phyloP scores from a whole-genome alignment of 2,113 vertebrate genomes.

The Rhynchomys soricoides region DNA sequence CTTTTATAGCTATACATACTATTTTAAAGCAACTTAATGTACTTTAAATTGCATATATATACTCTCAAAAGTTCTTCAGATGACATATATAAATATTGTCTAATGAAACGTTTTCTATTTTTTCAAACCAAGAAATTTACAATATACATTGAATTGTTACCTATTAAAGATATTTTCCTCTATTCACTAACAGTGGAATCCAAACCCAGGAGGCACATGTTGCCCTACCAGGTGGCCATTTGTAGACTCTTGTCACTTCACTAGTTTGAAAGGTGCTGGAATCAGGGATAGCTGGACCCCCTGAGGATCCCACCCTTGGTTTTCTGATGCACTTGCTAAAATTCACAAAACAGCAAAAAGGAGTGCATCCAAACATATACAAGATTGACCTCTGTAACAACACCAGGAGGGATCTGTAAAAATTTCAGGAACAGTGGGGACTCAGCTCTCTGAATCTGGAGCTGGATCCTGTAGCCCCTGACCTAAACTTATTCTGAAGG shows the following conservation, averaged over 20 bases:
- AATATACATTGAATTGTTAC: constrained; percentile 88
- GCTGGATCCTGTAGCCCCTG: constrained; percentile 50
- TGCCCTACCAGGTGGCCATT: constrained; percentile 26
- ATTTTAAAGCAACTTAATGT: constrained; percentile 90
- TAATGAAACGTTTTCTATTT: constrained; percentile 88
- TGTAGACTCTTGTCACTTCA: constrained; percentile 63
- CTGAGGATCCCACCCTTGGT: constrained; percentile 37
- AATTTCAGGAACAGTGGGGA: constrained; percentile 71
- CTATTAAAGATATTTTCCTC: constrained; percentile 80
- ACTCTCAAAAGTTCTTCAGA: constrained; percentile 89
- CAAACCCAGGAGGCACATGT: constrained; percentile 64
- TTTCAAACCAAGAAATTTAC: constrained; percentile 86
- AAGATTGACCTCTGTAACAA: constrained; percentile 65
- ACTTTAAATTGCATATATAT: constrained; percentile 87
- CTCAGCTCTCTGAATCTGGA: constrained; percentile 69
- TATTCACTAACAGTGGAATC: constrained; percentile 76
- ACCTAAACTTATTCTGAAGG: constrained; percentile 52
- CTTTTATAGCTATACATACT: constrained; percentile 87
- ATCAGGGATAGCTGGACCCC: not conserved
- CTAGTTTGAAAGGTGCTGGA: constrained; percentile 66
- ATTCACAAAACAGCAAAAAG: constrained; percentile 74
- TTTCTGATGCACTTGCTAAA: constrained; percentile 67
- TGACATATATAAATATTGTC: constrained; percentile 91
- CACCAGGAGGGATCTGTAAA: constrained; percentile 67
- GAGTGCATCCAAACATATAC: constrained; percentile 68